Percentiles rank a stretch among this genome's conserved stretches.
These are phyloP conservation scores for Haliaeetus leucogaster DNA, from an alignment of 2,113 vertebrate species.

Conservation along the genomic window DNA sequence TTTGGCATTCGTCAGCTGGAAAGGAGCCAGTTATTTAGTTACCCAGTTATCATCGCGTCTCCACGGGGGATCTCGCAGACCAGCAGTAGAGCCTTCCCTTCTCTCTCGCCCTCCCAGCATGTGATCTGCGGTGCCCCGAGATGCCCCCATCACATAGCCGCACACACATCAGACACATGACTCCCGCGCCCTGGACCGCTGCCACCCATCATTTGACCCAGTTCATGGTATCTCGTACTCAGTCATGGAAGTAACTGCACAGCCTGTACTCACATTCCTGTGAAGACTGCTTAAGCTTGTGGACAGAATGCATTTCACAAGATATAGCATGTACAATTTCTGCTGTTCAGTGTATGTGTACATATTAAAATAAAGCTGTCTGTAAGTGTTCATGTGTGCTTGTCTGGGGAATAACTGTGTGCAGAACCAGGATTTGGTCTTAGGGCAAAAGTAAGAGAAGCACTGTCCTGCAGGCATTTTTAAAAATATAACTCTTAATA, in stretches of 20 bases:
- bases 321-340: background rate
- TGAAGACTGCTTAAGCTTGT: background rate
- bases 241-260: background rate
- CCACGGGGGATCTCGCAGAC: background rate
- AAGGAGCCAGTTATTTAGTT: background rate
- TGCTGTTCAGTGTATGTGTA: background rate
- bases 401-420: background rate
- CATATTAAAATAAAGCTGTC: background rate
- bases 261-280: background rate
- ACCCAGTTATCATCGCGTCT: background rate
- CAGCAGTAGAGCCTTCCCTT: background rate
- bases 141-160: background rate
- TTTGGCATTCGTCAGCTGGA: background rate
- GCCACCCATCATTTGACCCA: background rate
- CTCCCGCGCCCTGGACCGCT: background rate
- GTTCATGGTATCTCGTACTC: background rate
- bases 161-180: background rate
- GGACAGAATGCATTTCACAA: background rate
- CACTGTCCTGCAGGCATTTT: background rate
- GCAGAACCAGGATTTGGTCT: background rate
- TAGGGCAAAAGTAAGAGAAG: background rate
- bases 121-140: background rate
- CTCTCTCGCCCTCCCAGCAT: background rate
- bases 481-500: constrained; percentile 29
- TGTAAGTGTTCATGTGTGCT: background rate